These are phyloP conservation scores for Channa striata DNA, from an alignment of 2,797 vertebrate genomes.

Conservation along the genomic window DNA sequence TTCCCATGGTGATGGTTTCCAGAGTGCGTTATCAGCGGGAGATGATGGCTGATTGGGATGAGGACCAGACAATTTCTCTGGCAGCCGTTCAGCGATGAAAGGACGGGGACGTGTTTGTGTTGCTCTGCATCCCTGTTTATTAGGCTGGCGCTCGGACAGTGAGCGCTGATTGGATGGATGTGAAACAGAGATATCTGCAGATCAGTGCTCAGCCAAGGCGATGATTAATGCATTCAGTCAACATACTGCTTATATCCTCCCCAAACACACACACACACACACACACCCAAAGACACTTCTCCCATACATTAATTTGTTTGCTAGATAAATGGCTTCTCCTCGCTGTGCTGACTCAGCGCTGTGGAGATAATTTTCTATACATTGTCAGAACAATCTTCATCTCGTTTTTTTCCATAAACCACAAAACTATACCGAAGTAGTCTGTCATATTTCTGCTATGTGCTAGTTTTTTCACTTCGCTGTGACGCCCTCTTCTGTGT, in stretches of 20 bases:
- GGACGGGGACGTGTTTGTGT: constrained; percentile 31
- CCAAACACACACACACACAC: not conserved
- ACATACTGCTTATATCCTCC: not conserved
- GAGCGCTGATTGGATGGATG: constrained; percentile 16
- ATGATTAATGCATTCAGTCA: constrained; percentile 13
- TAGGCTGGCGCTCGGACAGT: not conserved
- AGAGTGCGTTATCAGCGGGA: constrained; percentile 64
- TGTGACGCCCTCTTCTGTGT: not conserved
- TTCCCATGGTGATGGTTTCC: constrained; percentile 84
- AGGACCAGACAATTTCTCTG: constrained; percentile 45
- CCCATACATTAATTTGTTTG: constrained; percentile 16
- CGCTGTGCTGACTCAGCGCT: constrained; percentile 39
- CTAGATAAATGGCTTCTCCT: constrained; percentile 6
- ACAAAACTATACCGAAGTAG: not conserved
- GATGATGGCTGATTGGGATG: constrained; percentile 66
- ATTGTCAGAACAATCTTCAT: constrained; percentile 16
- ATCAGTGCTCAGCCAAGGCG: constrained; percentile 22
- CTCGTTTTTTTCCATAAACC: constrained; percentile 12
- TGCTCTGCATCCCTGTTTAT: constrained; percentile 44
- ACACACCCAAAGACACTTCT: constrained; percentile 4
- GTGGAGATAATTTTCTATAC: constrained; percentile 2
- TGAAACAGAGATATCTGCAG: constrained; percentile 26
- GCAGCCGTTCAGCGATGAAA: constrained; percentile 38
- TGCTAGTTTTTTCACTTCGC: not conserved
- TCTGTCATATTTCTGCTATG: not conserved